Percentiles rank a stretch among this genome's conserved stretches.
phyloP scores from a whole-genome alignment of 1,140 invertebrate species.

The Trichoplusia ni region DNA sequence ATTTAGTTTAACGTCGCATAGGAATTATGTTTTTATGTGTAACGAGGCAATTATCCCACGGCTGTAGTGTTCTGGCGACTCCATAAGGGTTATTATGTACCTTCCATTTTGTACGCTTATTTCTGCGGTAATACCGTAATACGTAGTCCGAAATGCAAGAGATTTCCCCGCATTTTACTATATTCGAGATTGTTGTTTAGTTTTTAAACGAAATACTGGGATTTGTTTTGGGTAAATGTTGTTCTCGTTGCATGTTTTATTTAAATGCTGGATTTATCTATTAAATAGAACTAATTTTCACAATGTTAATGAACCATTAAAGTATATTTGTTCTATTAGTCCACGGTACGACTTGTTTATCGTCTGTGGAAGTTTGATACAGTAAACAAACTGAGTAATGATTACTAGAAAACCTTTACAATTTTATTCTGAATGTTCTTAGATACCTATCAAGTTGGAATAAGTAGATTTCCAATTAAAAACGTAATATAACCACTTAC shows the following conservation, averaged over 20 bases:
- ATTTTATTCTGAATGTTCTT: too few relatives aligned
- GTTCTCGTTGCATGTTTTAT: not conserved
- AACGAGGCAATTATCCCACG: constrained; percentile 35
- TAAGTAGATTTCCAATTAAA: too few relatives aligned
- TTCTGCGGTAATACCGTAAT: constrained; percentile 32
- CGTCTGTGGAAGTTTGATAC: too few relatives aligned
- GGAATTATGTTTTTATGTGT: constrained; percentile 7
- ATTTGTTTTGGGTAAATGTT: constrained; percentile 5
- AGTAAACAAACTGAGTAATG: too few relatives aligned
- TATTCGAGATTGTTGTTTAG: not conserved
- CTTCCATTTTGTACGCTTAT: constrained; percentile 38
- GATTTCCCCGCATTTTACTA: not conserved
- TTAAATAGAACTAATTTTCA: too few relatives aligned
- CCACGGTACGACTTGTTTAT: too few relatives aligned
- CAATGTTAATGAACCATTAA: too few relatives aligned
- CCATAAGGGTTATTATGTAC: constrained; percentile 36
- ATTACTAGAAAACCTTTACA: too few relatives aligned
- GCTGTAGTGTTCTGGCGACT: constrained; percentile 25
- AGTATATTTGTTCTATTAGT: too few relatives aligned
- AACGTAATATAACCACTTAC: too few relatives aligned
- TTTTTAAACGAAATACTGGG: constrained; percentile 6
- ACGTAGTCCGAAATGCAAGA: constrained; percentile 30
- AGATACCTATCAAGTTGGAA: too few relatives aligned
- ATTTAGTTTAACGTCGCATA: not conserved
- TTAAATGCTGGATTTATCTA: not conserved